Base-by-base conservation (phyloP, 2,888 invertebrate species). In the Eupithecia subumbrata region DNA sequence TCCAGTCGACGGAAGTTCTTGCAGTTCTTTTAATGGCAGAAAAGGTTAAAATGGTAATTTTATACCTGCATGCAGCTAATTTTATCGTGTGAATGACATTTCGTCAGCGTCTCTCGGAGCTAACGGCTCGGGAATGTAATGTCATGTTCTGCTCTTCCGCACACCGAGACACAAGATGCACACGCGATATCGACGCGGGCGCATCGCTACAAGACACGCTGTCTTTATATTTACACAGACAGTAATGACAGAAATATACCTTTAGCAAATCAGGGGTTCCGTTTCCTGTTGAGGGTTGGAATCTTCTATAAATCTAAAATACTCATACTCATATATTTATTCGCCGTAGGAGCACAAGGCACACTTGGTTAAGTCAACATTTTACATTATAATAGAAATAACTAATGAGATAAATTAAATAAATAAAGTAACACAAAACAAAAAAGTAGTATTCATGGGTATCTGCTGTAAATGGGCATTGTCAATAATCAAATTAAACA, bases 61-160 rank as follows among this genome's bases (percentile, higher is more conserved):
- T 9, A n/a, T 0, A 22, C n/a, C 8, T 0, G 8, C 11, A 52
- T 9, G n/a, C 22, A 2, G 52, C n/a, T 11, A n/a, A 52, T 52
- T 52, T n/a, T 2, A 18, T 34, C 34, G 60, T 63, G 64, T 52
- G 60, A 43, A 60, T 64, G 69, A 45, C 73, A 69, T 73, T 74
- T 43, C 68, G 25, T 68, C 43, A 43, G 64, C 34, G 45, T 63
- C 37, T 40, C 37, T 30, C 22, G 14, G 7, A 64, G 64, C 43
- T 73, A 74, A 76, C 74, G 73, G 73, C 71, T 73, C 63, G 40
- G 63, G 76, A 71, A 67, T 69, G 74, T 74, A 73, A 63, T 64
- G 76, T 74, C 69, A 68, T 43, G 64, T 76, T 76, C 76, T 74
- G 76, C 76, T 76, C 76, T 76, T 76, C 76, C 76, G 74, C 76